Evolutionary conservation across 2,888 invertebrate genomes (phyloP), one percentile per base, ranked within the genome.

Genomic region (Pseudoips prasinana): DNA sequence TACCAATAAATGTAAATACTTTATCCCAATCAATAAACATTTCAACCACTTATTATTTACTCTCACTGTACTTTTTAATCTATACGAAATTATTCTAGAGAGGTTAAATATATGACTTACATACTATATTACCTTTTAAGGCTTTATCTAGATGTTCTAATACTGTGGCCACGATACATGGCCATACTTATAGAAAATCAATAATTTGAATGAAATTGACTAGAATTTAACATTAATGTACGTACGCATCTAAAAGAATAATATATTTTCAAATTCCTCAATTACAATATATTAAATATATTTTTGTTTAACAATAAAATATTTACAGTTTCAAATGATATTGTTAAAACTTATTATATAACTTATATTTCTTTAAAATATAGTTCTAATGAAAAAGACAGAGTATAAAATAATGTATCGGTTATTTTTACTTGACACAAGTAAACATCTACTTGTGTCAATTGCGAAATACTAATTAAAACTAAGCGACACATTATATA

Each of bases 201-300:
- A 14, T 14, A 14, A 54, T 46, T 52, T 61, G 49, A 58, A 60
- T 60, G 44, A 77, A 80, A 81, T 82, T 84, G 84, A 84, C 83
- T 84, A 84, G 82, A 81, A 67, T 67, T 44, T 61, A 67, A 64
- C 43, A 49, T 61, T 64, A 58, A 65, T 62, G 67, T 75, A 70
- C 73, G 66, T 65, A 73, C 58, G 58, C 64, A 67, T 53, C 69
- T 73, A 64, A 60, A 56, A 54, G 44, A 53, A 57, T 44, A 23
- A 24, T 43, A 36, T 40, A 35, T 17, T 24, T 43, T 31, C 36
- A 30, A 44, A 55, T 30, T 25, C 46, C 25, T 23, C 43, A 42
- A 41, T 48, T 14, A 14, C 5, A 2, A 14, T 2, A 14, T 14
- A 51, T 37, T 32, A 36, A 26, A 38, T 46, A 44, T 39, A 44